Evolutionary conservation across 2,113 vertebrate genomes (phyloP).

Genomic region (Oncorhynchus nerka): DNA sequence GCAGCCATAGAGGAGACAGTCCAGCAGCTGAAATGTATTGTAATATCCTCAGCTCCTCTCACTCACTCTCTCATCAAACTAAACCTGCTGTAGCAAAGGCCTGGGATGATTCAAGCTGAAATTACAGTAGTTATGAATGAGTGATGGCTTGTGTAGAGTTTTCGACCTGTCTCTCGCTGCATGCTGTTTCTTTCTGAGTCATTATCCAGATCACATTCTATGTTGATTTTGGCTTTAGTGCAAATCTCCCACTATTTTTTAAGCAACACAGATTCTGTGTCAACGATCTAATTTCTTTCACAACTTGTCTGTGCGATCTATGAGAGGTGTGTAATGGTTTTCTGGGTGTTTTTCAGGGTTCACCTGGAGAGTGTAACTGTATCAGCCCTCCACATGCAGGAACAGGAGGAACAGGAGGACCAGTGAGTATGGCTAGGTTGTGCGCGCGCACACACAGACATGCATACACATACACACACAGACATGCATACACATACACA

Average conservation of each 20-base stretch:
- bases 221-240: neutral
- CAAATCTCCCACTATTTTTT: neutral
- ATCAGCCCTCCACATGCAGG: constrained; percentile 50
- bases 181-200: neutral
- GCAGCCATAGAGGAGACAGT: no score
- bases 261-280: no score
- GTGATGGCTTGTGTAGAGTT: no score
- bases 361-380: constrained; percentile 85
- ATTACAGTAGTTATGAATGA: neutral
- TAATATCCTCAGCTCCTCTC: no score
- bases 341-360: constrained; percentile 74
- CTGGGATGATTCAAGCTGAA: neutral
- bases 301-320: neutral
- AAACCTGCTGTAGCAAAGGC: no score
- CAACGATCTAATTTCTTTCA: neutral
- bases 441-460: neutral
- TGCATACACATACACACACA: no score
- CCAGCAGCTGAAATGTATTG: no score
- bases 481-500: no score
- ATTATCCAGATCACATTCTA: neutral
- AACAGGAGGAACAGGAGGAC: constrained; percentile 81
- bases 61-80: no score
- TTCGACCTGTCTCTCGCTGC: no score
- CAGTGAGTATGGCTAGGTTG: constrained; percentile 75
- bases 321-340: constrained; percentile 2